phyloP scores from a whole-genome alignment of 2,113 vertebrate species.

The Aldabrachelys gigantea region DNA sequence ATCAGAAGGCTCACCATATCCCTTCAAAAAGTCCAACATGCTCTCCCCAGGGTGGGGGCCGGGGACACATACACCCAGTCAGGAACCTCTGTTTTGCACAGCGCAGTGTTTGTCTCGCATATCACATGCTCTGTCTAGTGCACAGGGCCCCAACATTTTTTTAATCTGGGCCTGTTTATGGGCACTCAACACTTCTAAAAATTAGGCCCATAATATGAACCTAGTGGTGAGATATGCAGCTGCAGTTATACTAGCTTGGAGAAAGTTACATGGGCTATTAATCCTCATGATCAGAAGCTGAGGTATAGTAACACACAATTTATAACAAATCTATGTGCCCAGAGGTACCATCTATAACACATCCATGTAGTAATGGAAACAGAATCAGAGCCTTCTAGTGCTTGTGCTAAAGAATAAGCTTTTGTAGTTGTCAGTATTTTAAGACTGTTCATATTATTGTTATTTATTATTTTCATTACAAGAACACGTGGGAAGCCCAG shows the following conservation, averaged over 20 bases:
- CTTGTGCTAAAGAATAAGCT: neutral
- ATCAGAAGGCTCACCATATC: neutral
- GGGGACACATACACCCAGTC: neutral
- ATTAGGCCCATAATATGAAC: constrained; percentile 13
- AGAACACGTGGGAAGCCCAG: neutral
- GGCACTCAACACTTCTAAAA: constrained; percentile 24
- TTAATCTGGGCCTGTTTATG: neutral
- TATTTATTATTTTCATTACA: neutral
- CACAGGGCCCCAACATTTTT: neutral
- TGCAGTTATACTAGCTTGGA: constrained; percentile 16
- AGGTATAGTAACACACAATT: neutral
- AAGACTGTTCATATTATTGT: neutral
- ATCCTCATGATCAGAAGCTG: constrained; percentile 29
- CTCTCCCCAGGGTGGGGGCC: neutral
- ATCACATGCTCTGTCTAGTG: neutral
- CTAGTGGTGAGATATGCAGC: neutral
- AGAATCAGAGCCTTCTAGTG: accelerated
- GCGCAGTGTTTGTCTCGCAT: neutral
- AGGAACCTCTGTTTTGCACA: neutral
- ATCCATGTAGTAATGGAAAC: neutral
- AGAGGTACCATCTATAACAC: neutral
- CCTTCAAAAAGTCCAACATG: neutral
- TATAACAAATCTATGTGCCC: accelerated
- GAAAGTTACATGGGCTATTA: neutral
- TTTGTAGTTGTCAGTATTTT: neutral